Base-by-base conservation (phyloP, 1,140 invertebrate species). In the Zaprionus davidi region DNA sequence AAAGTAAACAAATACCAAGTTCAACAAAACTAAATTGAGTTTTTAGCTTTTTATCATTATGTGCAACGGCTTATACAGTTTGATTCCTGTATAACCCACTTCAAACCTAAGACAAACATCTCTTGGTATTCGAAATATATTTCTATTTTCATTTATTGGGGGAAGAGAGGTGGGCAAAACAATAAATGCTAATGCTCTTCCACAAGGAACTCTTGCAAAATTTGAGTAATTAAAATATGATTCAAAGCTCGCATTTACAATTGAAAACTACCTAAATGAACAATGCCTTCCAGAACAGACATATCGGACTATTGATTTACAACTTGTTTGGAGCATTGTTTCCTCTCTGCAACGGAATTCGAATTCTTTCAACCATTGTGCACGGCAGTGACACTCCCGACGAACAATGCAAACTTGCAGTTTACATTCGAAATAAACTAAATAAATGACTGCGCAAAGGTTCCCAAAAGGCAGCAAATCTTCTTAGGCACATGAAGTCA, bases 261-360 rank as follows among this genome's bases (percentile, higher is more conserved):
- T 7, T 28, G 51, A 53, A 55, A 65, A 41, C 46, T 13, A 41
- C 31, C 31, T 11, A 38, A 55, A 49, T 38, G 20, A 24, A 65
- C 63, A 65, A 38, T 55, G 22, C 63, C 63, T 36, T 55, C 36
- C 12, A 58, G n/a, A 67, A n/a, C 53, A 56, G 53, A 17, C 22
- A 56, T 56, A 31, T 28, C 53, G 24, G 20, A 26, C 46, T 62
- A 56, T 74, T 74, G 65, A 74, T 62, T 74, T 74, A 74, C 49
- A 69, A 15, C 57, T 69, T 36, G 57, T 46, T 46, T 11, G 15
- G 44, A 22, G 20, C 46, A 51, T 44, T 17, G n/a, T 44, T 17
- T 44, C 41, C 38, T 15, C 38, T 41, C 13, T n/a, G 3, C 5
- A 41, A n/a, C 2, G 15, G 15, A 41, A n/a, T n/a, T 2, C 2